A percentile compares a stretch with the other conserved stretches of the same genome.
Conservation (phyloP, 2,888 invertebrate species). For the Oligia strigilis region DNA sequence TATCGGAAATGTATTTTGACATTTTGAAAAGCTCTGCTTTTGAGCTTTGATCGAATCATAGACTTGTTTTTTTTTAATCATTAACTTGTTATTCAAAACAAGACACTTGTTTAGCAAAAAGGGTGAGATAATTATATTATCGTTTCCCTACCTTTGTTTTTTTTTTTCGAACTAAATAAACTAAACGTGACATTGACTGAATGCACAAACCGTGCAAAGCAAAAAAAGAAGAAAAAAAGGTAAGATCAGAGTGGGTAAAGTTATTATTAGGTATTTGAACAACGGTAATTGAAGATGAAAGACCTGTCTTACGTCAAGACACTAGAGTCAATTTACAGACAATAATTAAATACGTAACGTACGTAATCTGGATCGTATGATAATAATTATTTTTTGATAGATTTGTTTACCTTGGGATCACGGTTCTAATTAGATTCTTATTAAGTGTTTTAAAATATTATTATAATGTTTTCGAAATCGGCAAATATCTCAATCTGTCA, state of each 20-base stretch:
- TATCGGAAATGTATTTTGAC: background rate
- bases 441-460: background rate
- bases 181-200: background rate
- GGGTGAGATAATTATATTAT: background rate
- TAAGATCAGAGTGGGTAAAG: constrained; percentile 7
- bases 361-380: background rate
- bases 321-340: constrained; percentile 8
- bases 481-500: background rate
- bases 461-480: background rate
- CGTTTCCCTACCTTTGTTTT: background rate
- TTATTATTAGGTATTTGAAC: constrained; percentile 28
- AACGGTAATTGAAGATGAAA: constrained; percentile 57
- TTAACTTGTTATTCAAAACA: background rate
- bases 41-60: background rate
- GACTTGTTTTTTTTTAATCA: background rate
- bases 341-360: background rate
- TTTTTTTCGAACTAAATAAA: background rate
- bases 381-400: background rate
- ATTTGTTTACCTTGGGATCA: background rate
- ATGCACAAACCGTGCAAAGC: background rate
- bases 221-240: background rate
- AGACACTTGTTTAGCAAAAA: background rate
- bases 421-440: background rate
- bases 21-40: constrained; percentile 4
- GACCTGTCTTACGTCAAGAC: constrained; percentile 62